A percentile compares a stretch with the other conserved stretches of the same genome.
Conservation (phyloP, 2,113 vertebrate genomes). For the Psilopsiagon aymara region DNA sequence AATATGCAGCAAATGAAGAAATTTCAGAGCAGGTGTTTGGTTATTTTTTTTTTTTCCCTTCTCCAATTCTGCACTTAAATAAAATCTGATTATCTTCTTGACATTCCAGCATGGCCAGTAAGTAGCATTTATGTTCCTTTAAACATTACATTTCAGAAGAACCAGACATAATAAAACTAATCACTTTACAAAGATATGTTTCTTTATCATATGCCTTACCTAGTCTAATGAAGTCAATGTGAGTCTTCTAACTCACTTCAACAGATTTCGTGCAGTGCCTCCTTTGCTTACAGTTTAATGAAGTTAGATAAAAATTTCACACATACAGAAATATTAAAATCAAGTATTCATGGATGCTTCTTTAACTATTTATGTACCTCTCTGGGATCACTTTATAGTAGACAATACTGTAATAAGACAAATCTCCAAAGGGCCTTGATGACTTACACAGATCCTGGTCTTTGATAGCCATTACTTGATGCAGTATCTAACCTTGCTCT, state of each 20-base stretch:
- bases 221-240: neutral
- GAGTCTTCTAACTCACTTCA: neutral
- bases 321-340: neutral
- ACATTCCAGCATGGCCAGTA: neutral
- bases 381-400: neutral
- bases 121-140: neutral
- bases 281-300: neutral
- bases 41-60: neutral
- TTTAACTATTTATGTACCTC: neutral
- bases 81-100: neutral
- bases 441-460: conserved; percentile 92
- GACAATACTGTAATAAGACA: neutral
- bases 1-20: neutral
- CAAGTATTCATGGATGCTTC: neutral
- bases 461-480: conserved; percentile 90
- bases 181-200: neutral
- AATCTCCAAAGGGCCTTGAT: neutral
- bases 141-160: neutral
- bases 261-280: neutral
- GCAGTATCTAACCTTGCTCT: conserved; percentile 78
- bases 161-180: neutral
- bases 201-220: neutral
- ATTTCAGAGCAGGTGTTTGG: neutral
- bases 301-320: neutral
- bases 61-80: neutral